A percentile compares a stretch with the other conserved stretches of the same genome.
Conservation (phyloP, 2,888 invertebrate species). For the Diarsia dahlii region DNA sequence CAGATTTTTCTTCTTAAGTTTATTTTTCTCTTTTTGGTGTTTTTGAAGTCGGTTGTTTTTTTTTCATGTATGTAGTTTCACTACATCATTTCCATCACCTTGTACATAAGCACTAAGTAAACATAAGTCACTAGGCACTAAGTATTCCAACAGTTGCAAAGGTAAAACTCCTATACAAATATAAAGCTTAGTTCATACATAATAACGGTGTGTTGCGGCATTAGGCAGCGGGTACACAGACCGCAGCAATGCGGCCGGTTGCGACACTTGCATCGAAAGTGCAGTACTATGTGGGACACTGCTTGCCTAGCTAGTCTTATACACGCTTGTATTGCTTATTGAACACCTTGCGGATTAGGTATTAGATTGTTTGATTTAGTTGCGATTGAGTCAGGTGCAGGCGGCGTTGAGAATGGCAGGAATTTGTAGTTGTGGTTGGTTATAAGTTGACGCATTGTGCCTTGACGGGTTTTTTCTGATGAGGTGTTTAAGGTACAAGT, state of each 20-base stretch:
- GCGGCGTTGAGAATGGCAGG: conserved; percentile 6
- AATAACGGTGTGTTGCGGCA: conserved; percentile 66
- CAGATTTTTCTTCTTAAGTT: too few species aligned
- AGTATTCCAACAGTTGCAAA: conserved; percentile 13
- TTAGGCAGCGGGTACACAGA: conserved; percentile 58
- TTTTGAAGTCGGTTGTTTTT: too few species aligned
- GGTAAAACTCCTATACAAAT: conserved; percentile 3
- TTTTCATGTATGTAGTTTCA: too few species aligned
- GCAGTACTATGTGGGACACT: conserved; percentile 71
- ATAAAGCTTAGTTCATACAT: conserved; percentile 24
- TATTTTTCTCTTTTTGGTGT: too few species aligned
- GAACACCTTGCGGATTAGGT: conserved; percentile 46
- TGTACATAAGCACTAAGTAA: too few species aligned
- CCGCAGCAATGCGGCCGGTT: conserved; percentile 70
- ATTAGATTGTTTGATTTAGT: conserved; percentile 50
- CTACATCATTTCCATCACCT: too few species aligned
- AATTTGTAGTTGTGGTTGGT: conserved; percentile 7
- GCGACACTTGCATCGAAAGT: conserved; percentile 77
- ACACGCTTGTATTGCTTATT: conserved; percentile 26
- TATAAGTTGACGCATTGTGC: not conserved
- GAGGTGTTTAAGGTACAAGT: not conserved
- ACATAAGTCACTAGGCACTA: not conserved
- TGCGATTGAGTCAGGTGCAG: conserved; percentile 49
- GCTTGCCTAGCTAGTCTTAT: conserved; percentile 18
- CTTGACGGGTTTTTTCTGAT: not conserved